A percentile compares a stretch with the other conserved stretches of the same genome.
Evolutionary conservation across 1,140 invertebrate genomes (phyloP).

Genomic region (Orius insidiosus): DNA sequence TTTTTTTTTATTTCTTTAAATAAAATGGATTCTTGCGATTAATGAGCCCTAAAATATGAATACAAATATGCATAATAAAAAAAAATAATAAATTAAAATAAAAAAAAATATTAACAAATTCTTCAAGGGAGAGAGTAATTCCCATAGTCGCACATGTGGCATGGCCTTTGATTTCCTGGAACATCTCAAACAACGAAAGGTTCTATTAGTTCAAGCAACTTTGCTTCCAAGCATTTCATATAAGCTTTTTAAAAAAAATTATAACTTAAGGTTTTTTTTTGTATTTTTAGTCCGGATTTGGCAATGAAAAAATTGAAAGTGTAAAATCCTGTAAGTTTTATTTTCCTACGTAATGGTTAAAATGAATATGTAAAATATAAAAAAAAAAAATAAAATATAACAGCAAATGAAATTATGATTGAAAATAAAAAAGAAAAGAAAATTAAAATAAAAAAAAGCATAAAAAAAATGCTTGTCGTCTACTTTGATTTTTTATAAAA

Average conservation of each 20-base stretch:
- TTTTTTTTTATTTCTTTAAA: background rate
- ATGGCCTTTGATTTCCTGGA: constrained; percentile 16
- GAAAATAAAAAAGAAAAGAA: background rate
- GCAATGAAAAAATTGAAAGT: constrained; percentile 3
- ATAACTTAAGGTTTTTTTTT: background rate
- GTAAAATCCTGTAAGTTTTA: background rate
- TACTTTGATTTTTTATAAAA: too few species aligned
- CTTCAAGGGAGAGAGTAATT: constrained; percentile 8
- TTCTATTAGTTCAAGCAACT: constrained; percentile 16
- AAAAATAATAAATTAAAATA: background rate
- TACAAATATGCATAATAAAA: constrained; percentile 6
- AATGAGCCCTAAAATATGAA: background rate
- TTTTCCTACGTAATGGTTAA: background rate
- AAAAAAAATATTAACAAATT: constrained; percentile 8
- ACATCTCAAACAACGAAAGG: constrained; percentile 21
- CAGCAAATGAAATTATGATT: background rate
- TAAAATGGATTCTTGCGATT: background rate
- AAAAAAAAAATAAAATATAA: background rate
- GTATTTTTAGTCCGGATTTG: background rate
- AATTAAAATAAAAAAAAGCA: background rate
- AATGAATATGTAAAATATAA: background rate
- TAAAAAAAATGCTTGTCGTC: background rate
- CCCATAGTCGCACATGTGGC: constrained; percentile 7
- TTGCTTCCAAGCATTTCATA: constrained; percentile 1
- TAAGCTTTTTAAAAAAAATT: constrained; percentile 5